Percentiles rank a stretch among this genome's conserved stretches.
Evolutionary conservation across 2,113 vertebrate species (phyloP).

Genomic region (Microcebus ravelobensis): DNA sequence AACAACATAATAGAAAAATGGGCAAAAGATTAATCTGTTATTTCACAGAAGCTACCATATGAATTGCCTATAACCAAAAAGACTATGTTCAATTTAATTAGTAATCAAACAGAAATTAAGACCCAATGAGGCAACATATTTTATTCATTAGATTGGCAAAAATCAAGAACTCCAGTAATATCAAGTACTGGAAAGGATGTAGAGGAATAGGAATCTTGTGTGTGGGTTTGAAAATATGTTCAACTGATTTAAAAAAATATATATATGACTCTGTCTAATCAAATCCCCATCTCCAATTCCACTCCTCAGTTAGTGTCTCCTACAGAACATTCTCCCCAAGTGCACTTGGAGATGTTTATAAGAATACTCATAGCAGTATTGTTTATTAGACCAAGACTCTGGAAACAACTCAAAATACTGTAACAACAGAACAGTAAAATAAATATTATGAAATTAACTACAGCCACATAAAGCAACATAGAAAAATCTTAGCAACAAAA

Average conservation of each 20-base stretch:
- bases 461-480: not conserved
- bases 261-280: not conserved
- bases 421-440: not conserved
- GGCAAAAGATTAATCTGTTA: not conserved
- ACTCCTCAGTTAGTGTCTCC: not conserved
- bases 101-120: slow-evolving; percentile 20
- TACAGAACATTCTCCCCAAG: not conserved
- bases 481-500: slow-evolving; percentile 30
- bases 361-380: not conserved
- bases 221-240: not conserved
- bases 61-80: not conserved
- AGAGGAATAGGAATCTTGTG: not conserved
- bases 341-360: not conserved
- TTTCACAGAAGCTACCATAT: not conserved
- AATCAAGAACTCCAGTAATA: not conserved
- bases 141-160: not conserved
- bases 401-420: not conserved
- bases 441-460: not conserved
- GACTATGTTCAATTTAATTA: not conserved
- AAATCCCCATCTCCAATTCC: not conserved
- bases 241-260: not conserved
- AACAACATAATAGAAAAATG: not conserved
- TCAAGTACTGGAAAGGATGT: not conserved
- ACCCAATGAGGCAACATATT: not conserved
- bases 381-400: not conserved